These are phyloP conservation scores for Cheilinus undulatus DNA, from an alignment of 2,113 vertebrate genomes.

Conservation along the genomic window DNA sequence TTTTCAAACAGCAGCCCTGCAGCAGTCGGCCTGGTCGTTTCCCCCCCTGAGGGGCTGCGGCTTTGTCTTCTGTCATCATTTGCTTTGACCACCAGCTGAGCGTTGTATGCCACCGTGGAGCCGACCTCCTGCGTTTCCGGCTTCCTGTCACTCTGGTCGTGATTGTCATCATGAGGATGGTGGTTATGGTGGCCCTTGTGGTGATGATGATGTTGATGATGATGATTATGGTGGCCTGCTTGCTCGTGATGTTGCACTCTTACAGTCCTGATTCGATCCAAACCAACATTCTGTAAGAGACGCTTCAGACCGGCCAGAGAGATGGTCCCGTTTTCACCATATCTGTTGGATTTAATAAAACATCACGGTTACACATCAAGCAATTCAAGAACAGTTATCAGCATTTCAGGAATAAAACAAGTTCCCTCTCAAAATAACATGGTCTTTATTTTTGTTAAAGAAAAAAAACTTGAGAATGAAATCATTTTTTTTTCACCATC, in stretches of 20 bases:
- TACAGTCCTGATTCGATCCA: slow-evolving; percentile 86
- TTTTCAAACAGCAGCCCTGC: slow-evolving; percentile 33
- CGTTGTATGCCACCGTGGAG: slow-evolving; percentile 42
- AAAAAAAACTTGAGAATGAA: too few relatives aligned
- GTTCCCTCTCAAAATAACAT: too few relatives aligned
- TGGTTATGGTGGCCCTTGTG: slow-evolving; percentile 10
- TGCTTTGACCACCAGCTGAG: slow-evolving; percentile 17
- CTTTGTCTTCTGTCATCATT: background rate
- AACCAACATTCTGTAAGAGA: slow-evolving; percentile 88
- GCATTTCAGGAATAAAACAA: too few relatives aligned
- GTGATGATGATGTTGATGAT: slow-evolving; percentile 44
- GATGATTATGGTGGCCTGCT: slow-evolving; percentile 30
- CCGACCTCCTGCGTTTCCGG: slow-evolving; percentile 50
- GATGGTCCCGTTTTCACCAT: slow-evolving; percentile 90
- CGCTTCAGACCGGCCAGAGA: slow-evolving; percentile 89
- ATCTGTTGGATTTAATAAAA: slow-evolving; percentile 30
- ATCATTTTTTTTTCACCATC: too few relatives aligned
- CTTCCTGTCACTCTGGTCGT: slow-evolving; percentile 78
- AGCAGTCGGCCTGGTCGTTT: background rate
- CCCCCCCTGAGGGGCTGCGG: background rate
- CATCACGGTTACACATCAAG: background rate
- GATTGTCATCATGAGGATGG: slow-evolving; percentile 23
- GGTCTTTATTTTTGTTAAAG: too few relatives aligned
- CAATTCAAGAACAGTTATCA: too few relatives aligned
- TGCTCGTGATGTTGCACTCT: slow-evolving; percentile 82